phyloP scores from a whole-genome alignment of 2,797 vertebrate genomes.

The Cryptoprocta ferox region DNA sequence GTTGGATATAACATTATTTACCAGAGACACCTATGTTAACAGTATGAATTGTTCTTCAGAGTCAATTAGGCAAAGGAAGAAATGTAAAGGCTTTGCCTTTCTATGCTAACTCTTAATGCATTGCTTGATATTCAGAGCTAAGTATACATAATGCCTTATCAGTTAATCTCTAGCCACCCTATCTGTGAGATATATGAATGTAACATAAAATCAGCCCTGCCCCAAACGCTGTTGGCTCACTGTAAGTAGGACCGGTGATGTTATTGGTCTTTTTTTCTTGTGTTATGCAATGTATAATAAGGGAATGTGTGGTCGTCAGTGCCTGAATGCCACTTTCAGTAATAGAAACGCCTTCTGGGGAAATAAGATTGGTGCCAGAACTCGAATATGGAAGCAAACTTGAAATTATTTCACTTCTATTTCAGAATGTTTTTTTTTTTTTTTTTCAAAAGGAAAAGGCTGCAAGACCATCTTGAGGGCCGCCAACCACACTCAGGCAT shows the following conservation, averaged over 20 bases:
- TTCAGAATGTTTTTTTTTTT: constrained; percentile 48
- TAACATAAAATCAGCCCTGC: background rate
- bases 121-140: background rate
- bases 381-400: constrained; percentile 73
- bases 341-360: constrained; percentile 81
- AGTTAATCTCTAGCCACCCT: background rate
- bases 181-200: background rate
- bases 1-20: background rate
- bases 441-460: background rate
- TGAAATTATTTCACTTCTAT: constrained; percentile 78
- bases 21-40: background rate
- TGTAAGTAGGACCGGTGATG: constrained; percentile 2
- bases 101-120: background rate
- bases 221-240: background rate
- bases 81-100: background rate
- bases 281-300: constrained; percentile 70
- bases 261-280: constrained; percentile 44
- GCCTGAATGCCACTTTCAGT: constrained; percentile 75
- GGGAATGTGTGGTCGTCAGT: constrained; percentile 67
- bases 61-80: background rate
- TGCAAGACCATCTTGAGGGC: constrained; percentile 36
- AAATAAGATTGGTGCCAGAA: constrained; percentile 74
- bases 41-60: background rate
- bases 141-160: background rate
- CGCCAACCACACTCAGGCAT: background rate